These are phyloP conservation scores for Gnathochromis pfefferi DNA, from an alignment of 2,113 vertebrate genomes.

Conservation along the genomic window DNA sequence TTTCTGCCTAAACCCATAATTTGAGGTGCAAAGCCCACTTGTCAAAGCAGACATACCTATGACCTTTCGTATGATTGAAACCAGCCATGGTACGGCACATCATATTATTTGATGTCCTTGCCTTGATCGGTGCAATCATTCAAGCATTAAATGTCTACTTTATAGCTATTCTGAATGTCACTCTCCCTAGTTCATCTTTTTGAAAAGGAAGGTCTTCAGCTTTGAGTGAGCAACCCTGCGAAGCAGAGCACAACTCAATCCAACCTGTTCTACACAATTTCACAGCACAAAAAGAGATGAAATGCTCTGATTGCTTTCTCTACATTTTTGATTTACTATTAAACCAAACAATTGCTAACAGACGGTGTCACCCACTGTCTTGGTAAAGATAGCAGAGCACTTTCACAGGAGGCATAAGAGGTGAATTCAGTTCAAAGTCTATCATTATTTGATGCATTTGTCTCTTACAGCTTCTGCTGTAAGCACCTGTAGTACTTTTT, in stretches of 20 bases:
- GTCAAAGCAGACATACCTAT: slow-evolving; percentile 12
- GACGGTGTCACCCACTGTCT: not conserved
- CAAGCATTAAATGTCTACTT: slow-evolving; percentile 29
- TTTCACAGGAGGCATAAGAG: not conserved
- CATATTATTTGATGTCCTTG: slow-evolving; percentile 24
- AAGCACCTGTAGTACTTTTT: not conserved
- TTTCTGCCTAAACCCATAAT: not conserved
- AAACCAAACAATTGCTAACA: not conserved
- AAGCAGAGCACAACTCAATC: not conserved
- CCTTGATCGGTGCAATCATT: slow-evolving; percentile 14
- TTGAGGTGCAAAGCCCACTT: slow-evolving; percentile 10
- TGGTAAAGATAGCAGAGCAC: not conserved
- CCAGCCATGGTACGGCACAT: not conserved
- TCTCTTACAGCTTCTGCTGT: not conserved
- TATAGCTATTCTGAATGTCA: slow-evolving; percentile 26
- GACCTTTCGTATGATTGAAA: slow-evolving; percentile 42
- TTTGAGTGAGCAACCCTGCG: not conserved
- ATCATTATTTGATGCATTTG: not conserved
- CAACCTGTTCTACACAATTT: not conserved
- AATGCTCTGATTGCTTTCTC: not conserved
- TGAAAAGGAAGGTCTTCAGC: not conserved
- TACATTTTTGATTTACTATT: not conserved
- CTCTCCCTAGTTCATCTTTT: slow-evolving; percentile 1
- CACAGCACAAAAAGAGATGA: not conserved
- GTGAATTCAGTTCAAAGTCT: not conserved